Conservation (phyloP, 2,797 vertebrate species). For the Callimico goeldii region DNA sequence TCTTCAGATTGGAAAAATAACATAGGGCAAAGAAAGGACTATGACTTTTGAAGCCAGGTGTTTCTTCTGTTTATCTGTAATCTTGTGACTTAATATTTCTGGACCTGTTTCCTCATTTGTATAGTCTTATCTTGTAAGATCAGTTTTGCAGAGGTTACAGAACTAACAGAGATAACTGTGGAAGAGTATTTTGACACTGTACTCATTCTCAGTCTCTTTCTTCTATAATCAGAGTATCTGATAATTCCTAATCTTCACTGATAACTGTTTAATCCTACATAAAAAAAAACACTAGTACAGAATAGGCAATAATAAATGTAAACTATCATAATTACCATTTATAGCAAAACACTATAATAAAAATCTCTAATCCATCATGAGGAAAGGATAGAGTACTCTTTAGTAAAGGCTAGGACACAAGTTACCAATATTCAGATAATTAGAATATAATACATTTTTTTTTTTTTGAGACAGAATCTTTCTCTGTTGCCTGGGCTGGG, state of each 20-base stretch:
- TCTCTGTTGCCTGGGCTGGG: too few relatives aligned
- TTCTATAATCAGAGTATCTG: slow-evolving; percentile 12
- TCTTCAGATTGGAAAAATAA: background rate
- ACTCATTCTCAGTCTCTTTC: background rate
- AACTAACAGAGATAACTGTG: background rate
- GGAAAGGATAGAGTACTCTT: background rate
- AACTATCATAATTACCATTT: background rate
- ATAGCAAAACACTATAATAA: background rate
- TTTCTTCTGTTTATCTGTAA: background rate
- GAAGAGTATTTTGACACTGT: background rate
- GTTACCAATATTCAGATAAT: slow-evolving; percentile 33
- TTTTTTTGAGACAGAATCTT: too few relatives aligned
- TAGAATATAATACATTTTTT: background rate
- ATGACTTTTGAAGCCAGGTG: background rate
- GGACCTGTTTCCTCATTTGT: slow-evolving; percentile 8
- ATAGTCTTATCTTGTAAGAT: background rate
- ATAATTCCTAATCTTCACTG: slow-evolving; percentile 7
- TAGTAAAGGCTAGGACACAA: background rate
- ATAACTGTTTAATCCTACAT: background rate
- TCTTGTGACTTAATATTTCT: background rate
- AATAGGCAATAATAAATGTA: background rate
- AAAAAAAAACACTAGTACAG: background rate
- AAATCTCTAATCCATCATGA: background rate
- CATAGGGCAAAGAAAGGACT: background rate
- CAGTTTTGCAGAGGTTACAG: slow-evolving; percentile 43